Percentiles rank a stretch among this genome's conserved stretches.
Evolutionary conservation across 2,888 invertebrate species (phyloP).

Genomic region (Ferdinandea cuprea): DNA sequence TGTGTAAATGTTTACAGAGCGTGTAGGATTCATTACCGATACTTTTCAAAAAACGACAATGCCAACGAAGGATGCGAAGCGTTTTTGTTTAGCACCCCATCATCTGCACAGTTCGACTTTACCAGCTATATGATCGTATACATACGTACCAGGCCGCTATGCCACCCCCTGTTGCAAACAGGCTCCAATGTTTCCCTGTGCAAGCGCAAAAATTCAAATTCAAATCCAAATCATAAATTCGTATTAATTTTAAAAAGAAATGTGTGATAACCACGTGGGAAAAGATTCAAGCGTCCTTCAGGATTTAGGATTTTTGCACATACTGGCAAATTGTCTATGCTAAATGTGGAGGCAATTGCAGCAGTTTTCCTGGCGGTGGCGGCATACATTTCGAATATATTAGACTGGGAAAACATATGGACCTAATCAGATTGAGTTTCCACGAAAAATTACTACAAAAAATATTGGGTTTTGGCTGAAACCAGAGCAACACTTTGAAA

Average conservation of each 20-base stretch:
- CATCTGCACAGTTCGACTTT: conserved; percentile 12
- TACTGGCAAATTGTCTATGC: conserved; percentile 33
- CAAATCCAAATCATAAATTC: conserved; percentile 71
- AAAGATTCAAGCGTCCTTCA: background rate
- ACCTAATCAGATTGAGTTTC: background rate
- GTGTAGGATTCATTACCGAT: conserved; percentile 74
- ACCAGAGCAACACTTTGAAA: conserved; percentile 21
- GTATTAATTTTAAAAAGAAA: conserved; percentile 61
- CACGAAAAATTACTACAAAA: no score
- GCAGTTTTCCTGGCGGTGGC: no score
- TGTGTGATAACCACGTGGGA: conserved; percentile 9
- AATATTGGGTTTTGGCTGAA: no score
- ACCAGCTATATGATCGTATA: background rate
- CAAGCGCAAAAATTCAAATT: conserved; percentile 52
- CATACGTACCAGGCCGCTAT: background rate
- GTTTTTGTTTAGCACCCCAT: conserved; percentile 55
- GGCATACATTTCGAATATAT: background rate
- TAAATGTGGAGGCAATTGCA: conserved; percentile 31
- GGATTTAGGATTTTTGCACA: conserved; percentile 9
- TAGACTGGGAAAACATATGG: background rate
- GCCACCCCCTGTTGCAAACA: conserved; percentile 15
- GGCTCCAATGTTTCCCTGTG: conserved; percentile 8
- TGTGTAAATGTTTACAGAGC: conserved; percentile 74
- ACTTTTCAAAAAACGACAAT: conserved; percentile 28
- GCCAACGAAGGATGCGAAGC: conserved; percentile 22